These are phyloP conservation scores for Glomeris marginata DNA, from an alignment of 2,888 invertebrate species.

Conservation along the genomic window DNA sequence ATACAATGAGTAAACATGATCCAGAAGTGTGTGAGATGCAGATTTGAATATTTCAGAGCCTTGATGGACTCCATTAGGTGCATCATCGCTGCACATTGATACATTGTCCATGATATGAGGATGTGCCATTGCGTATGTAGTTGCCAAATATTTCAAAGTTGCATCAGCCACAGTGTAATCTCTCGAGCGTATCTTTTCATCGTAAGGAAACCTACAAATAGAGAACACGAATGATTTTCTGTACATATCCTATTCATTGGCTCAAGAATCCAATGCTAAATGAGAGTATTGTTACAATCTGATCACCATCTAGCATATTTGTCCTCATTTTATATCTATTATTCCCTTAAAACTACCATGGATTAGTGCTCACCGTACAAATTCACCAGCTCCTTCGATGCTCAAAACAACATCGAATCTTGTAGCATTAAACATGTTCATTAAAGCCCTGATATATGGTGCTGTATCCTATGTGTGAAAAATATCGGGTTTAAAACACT, in stretches of 20 bases:
- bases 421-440: slow-evolving; percentile 46
- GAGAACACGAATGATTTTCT: neutral
- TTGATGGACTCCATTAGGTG: neutral
- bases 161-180: neutral
- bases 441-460: slow-evolving; percentile 35
- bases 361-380: slow-evolving; percentile 38
- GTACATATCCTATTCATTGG: too few relatives aligned
- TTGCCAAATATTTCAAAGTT: slow-evolving; percentile 17
- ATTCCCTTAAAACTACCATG: too few relatives aligned
- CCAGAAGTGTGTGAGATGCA: slow-evolving; percentile 18
- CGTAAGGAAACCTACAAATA: slow-evolving; percentile 14
- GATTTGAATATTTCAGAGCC: slow-evolving; percentile 9
- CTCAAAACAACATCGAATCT: slow-evolving; percentile 56
- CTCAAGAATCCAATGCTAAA: too few relatives aligned
- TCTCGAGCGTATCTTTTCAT: slow-evolving; percentile 13
- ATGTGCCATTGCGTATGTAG: slow-evolving; percentile 18
- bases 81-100: slow-evolving; percentile 1
- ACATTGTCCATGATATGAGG: slow-evolving; percentile 17
- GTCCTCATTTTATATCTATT: too few relatives aligned
- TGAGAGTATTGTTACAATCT: too few relatives aligned
- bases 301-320: too few relatives aligned
- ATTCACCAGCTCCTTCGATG: slow-evolving; percentile 55
- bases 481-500: slow-evolving; percentile 10
- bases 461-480: slow-evolving; percentile 1
- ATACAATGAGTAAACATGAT: slow-evolving; percentile 20